Evolutionary conservation across 2,797 vertebrate genomes (phyloP).

Genomic region (Rousettus madagascariensis): DNA sequence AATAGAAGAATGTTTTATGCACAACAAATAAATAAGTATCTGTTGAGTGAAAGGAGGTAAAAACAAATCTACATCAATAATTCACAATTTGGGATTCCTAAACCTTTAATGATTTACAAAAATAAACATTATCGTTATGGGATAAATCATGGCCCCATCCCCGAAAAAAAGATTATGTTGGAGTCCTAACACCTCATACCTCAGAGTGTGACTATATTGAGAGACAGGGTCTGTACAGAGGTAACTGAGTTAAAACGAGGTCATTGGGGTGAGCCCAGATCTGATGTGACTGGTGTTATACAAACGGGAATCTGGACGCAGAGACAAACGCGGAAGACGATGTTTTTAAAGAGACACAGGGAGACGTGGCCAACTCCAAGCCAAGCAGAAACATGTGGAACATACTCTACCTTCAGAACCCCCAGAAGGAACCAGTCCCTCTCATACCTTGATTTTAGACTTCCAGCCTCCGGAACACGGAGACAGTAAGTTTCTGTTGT

Average conservation of each 20-base stretch:
- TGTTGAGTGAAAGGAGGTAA: not conserved
- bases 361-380: not conserved
- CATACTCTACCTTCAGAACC: too few species aligned
- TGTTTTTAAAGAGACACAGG: not conserved
- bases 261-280: not conserved
- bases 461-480: not conserved
- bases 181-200: not conserved
- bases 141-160: too few species aligned
- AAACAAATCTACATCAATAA: not conserved
- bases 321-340: not conserved
- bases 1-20: not conserved
- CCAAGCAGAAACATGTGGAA: not conserved
- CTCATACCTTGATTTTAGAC: not conserved
- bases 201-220: not conserved
- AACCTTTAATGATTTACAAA: not conserved
- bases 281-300: not conserved
- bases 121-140: not conserved
- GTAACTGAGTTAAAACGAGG: not conserved
- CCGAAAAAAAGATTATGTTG: not conserved
- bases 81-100: not conserved
- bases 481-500: not conserved
- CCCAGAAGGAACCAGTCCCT: not conserved
- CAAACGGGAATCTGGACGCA: not conserved
- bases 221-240: not conserved
- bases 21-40: not conserved